phyloP scores from a whole-genome alignment of 2,888 invertebrate genomes.

The Mantis religiosa region DNA sequence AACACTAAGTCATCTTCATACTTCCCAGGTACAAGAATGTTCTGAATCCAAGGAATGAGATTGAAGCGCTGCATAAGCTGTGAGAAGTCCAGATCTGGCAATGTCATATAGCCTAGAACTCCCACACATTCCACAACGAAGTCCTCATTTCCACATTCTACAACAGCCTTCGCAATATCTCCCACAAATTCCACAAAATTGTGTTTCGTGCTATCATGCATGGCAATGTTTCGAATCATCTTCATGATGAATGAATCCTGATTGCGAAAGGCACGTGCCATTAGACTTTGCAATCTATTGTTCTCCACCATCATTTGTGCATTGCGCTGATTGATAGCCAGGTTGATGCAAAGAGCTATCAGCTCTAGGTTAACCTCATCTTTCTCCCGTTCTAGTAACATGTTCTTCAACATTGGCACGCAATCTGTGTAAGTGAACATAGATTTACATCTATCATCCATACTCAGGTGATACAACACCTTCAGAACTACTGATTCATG shows the following conservation, averaged over 20 bases:
- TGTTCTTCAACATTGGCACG: conserved; percentile 77
- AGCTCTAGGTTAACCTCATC: conserved; percentile 65
- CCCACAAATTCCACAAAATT: conserved; percentile 92
- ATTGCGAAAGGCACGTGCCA: conserved; percentile 82
- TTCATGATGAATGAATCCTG: conserved; percentile 88
- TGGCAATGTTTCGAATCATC: conserved; percentile 88
- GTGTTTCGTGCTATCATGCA: conserved; percentile 76
- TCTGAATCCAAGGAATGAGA: conserved; percentile 81
- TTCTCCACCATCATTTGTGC: conserved; percentile 88
- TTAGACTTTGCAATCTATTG: conserved; percentile 72
- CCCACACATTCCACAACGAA: conserved; percentile 92
- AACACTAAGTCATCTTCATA: conserved; percentile 71
- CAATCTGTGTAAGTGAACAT: conserved; percentile 94
- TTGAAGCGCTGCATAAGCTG: conserved; percentile 85
- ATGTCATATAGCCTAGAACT: conserved; percentile 82
- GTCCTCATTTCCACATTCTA: conserved; percentile 70
- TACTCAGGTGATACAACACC: conserved; percentile 87
- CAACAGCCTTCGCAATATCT: conserved; percentile 81
- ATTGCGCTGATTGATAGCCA: conserved; percentile 84
- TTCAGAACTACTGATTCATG: conserved; percentile 75
- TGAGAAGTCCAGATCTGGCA: conserved; percentile 83
- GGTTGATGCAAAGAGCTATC: conserved; percentile 85
- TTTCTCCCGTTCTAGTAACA: conserved; percentile 68
- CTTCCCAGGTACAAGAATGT: conserved; percentile 66
- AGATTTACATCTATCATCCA: conserved; percentile 89